Evolutionary conservation across 2,113 vertebrate species (phyloP), one percentile per base, ranked within the genome.

Genomic region (Calyptommatus sinebrachiatus): DNA sequence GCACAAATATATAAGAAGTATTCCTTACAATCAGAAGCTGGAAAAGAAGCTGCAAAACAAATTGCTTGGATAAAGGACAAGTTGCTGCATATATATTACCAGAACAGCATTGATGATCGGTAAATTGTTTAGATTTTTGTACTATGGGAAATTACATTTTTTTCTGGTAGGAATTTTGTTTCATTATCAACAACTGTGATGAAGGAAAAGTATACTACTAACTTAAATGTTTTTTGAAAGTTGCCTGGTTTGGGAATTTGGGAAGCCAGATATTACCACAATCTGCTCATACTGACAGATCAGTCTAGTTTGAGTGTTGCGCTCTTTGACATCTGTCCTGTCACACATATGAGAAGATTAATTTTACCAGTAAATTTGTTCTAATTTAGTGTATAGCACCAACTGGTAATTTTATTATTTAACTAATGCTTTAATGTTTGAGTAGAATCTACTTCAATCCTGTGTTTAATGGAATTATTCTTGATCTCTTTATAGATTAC

Each of bases 21-120:
- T 48, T 95, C 97, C 7, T 94, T 99, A 79, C 98, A 99, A 73
- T 97, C 96, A 62, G 98, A 98, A 88, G 98, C 97, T 57, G 98
- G 98, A 77, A 97, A 99, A 87, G 98, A 99, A 89, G 97, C 97
- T n/a, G 94, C 97, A 72, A 99, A 99, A 84, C 98, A 99, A 91
- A 99, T 99, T 91, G 96, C 97, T 53, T 99, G 98, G 98, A 98
- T 99, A 89, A 99, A 99, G 95, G 98, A 99, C 92, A 99, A 99
- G 87, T 93, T 99, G 78, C 94, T 99, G 7, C 98, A 99, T 78
- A 99, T 99, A 94, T 99, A 99, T 95, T 99, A 99, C 88, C 98
- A 99, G 94, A 99, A 99, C 92, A 99, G 98, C 92, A 99, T 99
- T 72, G 98, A 99, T 84, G 98, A 99, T 90, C 93, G 98, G 98